phyloP scores from a whole-genome alignment of 2,797 vertebrate genomes.

The Esox masquinongy region DNA sequence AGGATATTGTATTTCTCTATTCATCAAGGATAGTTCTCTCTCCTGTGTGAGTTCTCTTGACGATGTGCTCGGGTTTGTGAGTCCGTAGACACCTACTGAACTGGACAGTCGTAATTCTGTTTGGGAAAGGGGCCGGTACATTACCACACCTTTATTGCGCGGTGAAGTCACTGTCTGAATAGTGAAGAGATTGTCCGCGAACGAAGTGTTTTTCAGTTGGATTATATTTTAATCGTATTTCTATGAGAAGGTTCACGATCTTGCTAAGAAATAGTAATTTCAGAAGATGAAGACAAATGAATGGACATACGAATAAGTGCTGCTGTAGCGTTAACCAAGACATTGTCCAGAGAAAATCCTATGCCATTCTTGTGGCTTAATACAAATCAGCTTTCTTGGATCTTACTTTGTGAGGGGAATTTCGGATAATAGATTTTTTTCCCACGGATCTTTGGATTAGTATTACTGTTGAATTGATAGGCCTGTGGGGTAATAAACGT shows the following conservation, averaged over 20 bases:
- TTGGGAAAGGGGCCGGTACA: conserved; percentile 13
- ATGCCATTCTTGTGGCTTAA: background rate
- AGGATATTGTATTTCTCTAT: background rate
- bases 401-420: background rate
- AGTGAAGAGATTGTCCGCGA: background rate
- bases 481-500: conserved; percentile 21
- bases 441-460: conserved; percentile 34
- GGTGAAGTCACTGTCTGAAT: background rate
- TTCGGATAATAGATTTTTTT: background rate
- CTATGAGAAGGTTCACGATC: background rate
- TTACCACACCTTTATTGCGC: conserved; percentile 56
- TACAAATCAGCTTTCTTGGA: background rate
- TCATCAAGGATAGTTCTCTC: background rate
- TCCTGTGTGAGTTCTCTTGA: background rate
- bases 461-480: conserved; percentile 41
- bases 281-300: background rate
- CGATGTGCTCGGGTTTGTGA: background rate
- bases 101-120: background rate
- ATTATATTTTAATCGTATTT: background rate
- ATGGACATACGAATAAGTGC: background rate
- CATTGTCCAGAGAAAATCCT: background rate
- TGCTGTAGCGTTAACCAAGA: background rate
- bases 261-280: background rate
- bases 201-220: background rate
- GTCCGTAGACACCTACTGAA: background rate